Conservation (phyloP, 2,113 vertebrate species). For the Scomber japonicus region DNA sequence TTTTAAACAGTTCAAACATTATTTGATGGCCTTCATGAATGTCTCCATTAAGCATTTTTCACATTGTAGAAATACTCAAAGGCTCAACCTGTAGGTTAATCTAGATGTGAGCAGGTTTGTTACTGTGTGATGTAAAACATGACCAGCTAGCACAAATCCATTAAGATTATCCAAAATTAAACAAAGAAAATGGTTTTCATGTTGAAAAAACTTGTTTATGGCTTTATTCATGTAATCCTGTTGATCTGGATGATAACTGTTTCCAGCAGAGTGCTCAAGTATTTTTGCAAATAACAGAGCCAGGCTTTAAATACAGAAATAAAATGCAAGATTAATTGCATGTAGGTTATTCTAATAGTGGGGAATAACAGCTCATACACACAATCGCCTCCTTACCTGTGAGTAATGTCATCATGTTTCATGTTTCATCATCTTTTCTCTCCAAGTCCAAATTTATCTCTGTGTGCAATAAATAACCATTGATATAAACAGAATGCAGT, state of each 20-base stretch:
- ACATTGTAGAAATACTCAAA: no score
- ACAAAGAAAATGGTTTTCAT: background rate
- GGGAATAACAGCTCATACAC: background rate
- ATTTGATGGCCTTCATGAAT: background rate
- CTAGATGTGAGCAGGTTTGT: no score
- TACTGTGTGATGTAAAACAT: no score
- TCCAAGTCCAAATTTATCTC: slow-evolving; percentile 21
- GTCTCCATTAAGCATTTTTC: background rate
- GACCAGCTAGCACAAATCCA: no score
- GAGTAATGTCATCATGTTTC: slow-evolving; percentile 12
- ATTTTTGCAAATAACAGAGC: background rate
- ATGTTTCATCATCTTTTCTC: slow-evolving; percentile 2
- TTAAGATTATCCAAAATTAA: background rate
- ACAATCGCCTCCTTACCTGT: slow-evolving; percentile 39
- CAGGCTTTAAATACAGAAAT: background rate
- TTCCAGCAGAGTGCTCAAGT: background rate
- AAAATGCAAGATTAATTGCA: background rate
- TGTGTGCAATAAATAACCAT: slow-evolving; percentile 36
- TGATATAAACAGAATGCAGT: slow-evolving; percentile 1
- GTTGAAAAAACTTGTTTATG: background rate
- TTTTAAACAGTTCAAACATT: background rate
- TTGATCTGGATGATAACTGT: background rate
- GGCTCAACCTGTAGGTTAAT: no score
- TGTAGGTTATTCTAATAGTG: background rate
- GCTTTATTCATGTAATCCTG: background rate